Base-by-base conservation (phyloP, 2,888 invertebrate genomes). In the Prosopocoilus inquinatus region DNA sequence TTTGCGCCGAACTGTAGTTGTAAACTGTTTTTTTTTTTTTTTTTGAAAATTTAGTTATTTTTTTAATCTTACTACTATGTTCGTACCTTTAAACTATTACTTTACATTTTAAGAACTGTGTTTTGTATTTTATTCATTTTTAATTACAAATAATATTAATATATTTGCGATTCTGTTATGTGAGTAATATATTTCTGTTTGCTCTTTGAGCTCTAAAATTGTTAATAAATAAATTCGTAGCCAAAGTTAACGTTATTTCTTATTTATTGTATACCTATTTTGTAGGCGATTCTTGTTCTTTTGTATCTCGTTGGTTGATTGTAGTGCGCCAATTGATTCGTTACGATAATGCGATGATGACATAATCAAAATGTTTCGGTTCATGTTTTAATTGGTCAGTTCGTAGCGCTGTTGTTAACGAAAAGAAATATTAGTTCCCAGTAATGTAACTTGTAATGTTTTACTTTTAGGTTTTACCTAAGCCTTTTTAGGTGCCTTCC, bases 211-310 rank as follows among this genome's bases (percentile, higher is more conserved):
- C 66, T 57, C 62, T 65, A 64, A 65, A 64, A 50, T 58, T 60
- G 62, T 64, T 56, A 59, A 45, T 53, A 59, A 56, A 50, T 50
- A 28, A 28, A 51, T 70, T 69, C 70, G 68, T 75, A 75, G 74
- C 76, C 75, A 77, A 77, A 77, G 76, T 76, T 75, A 73, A 68
- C 66, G 64, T 68, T 68, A 66, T 69, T 67, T 71, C 69, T 70
- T 74, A 70, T 71, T 71, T 70, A 70, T 70, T 72, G 71, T 41
- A 7, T 28, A 28, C 20, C 20, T 28, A 28, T 3, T 28, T 28
- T 28, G 20, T 28, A 28, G 20, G 20, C 20, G 20, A 28, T 28
- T 28, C 20, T 28, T 28, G 20, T 28, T 28, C 20, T 28, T 28
- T 28, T 28, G 20, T 28, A 28, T 28, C 20, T 28, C 20, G 20